These are phyloP conservation scores for Sabellastarte sp. DNA, from an alignment of 2,888 invertebrate species.

Conservation along the genomic window DNA sequence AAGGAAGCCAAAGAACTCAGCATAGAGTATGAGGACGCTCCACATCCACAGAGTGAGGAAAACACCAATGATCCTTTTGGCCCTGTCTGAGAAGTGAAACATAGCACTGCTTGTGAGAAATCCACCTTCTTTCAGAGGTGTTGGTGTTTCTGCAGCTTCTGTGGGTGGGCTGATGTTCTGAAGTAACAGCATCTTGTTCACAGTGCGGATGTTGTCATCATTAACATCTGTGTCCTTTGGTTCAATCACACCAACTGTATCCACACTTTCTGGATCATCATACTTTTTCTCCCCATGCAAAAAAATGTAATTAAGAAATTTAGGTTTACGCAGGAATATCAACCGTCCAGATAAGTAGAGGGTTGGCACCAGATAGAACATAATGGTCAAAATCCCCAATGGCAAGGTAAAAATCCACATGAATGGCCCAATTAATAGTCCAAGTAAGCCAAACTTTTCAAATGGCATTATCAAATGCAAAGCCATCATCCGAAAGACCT, in stretches of 20 bases:
- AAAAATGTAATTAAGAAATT: no score
- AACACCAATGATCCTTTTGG: neutral
- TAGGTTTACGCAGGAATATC: neutral
- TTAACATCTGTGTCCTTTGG: neutral
- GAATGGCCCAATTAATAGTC: constrained; percentile 5
- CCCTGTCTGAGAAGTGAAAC: neutral
- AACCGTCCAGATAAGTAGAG: constrained; percentile 9
- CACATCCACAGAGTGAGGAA: neutral
- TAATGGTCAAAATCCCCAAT: neutral
- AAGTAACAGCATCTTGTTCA: neutral
- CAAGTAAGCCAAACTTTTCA: constrained; percentile 12
- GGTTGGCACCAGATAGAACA: constrained; percentile 6
- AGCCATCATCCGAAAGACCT: constrained; percentile 4
- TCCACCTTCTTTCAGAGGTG: neutral
- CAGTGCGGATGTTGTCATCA: neutral
- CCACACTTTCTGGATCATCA: neutral
- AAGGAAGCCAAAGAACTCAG: constrained; percentile 43
- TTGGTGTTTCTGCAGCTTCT: neutral
- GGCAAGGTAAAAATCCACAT: constrained; percentile 6
- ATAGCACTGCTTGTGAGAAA: neutral
- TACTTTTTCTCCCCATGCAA: no score
- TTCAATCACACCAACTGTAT: neutral
- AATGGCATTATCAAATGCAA: constrained; percentile 9
- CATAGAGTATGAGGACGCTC: constrained; percentile 33
- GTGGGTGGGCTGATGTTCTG: neutral